These are phyloP conservation scores for Chloromyia formosa DNA, from an alignment of 2,888 invertebrate species.

Conservation along the genomic window DNA sequence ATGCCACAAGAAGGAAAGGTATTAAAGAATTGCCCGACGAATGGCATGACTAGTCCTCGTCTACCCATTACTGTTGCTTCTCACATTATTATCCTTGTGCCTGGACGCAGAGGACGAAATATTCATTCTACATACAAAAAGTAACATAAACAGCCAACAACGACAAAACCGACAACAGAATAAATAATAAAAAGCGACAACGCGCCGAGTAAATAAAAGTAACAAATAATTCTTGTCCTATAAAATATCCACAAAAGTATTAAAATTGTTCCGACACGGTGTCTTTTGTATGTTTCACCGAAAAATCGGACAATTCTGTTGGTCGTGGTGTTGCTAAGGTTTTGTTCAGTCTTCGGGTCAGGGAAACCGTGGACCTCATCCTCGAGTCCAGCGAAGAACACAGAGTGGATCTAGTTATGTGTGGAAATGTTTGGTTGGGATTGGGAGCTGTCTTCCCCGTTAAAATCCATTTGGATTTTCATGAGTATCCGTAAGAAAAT, in stretches of 20 bases:
- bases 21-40: constrained; percentile 39
- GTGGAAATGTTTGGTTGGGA: not conserved
- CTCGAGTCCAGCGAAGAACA: not conserved
- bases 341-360: constrained; percentile 11
- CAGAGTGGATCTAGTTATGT: too few species aligned
- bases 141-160: not conserved
- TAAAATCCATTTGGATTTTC: constrained; percentile 37
- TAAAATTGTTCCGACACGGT: constrained; percentile 47
- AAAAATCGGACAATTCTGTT: constrained; percentile 45
- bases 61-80: not conserved
- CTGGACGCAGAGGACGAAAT: constrained; percentile 1
- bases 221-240: constrained; percentile 43
- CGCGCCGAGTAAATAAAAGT: constrained; percentile 33
- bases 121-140: too few species aligned
- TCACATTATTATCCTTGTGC: constrained; percentile 11
- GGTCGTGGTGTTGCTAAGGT: constrained; percentile 39
- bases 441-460: constrained; percentile 15
- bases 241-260: constrained; percentile 50
- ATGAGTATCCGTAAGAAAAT: constrained; percentile 40
- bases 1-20: constrained; percentile 28
- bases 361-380: not conserved
- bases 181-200: constrained; percentile 22
- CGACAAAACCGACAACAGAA: constrained; percentile 34
- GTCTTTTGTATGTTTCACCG: constrained; percentile 45
- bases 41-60: constrained; percentile 34